phyloP scores from a whole-genome alignment of 2,113 vertebrate genomes.

The Marcusenius ussheri region DNA sequence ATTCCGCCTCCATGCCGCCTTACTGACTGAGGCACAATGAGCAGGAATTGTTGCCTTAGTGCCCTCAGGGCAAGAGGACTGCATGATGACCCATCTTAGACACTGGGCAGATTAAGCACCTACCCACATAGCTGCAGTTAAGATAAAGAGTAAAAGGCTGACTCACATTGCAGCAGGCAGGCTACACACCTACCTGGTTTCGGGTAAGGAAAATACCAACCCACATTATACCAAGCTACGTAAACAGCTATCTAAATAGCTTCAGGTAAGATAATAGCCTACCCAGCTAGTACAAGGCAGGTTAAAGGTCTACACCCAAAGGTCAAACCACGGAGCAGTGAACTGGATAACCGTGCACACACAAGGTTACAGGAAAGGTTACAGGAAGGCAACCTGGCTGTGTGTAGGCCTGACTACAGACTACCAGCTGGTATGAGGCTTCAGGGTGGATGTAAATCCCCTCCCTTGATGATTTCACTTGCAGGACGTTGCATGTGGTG shows the following conservation, averaged over 20 bases:
- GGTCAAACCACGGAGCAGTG: neutral
- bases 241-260: neutral
- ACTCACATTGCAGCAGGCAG: neutral
- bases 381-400: neutral
- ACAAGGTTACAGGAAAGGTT: neutral
- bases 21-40: neutral
- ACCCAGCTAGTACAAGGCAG: neutral
- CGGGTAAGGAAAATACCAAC: neutral
- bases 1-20: neutral
- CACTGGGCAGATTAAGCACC: neutral
- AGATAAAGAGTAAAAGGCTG: neutral
- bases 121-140: neutral
- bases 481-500: neutral
- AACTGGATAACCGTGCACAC: neutral
- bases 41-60: neutral
- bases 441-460: neutral
- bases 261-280: neutral
- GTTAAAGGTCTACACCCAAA: neutral
- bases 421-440: neutral
- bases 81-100: neutral
- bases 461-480: neutral
- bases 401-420: neutral
- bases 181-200: neutral
- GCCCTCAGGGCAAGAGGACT: neutral
- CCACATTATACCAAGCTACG: neutral